A percentile compares a stretch with the other conserved stretches of the same genome.
phyloP scores from a whole-genome alignment of 2,888 invertebrate species.

The Malachius bipustulatus region DNA sequence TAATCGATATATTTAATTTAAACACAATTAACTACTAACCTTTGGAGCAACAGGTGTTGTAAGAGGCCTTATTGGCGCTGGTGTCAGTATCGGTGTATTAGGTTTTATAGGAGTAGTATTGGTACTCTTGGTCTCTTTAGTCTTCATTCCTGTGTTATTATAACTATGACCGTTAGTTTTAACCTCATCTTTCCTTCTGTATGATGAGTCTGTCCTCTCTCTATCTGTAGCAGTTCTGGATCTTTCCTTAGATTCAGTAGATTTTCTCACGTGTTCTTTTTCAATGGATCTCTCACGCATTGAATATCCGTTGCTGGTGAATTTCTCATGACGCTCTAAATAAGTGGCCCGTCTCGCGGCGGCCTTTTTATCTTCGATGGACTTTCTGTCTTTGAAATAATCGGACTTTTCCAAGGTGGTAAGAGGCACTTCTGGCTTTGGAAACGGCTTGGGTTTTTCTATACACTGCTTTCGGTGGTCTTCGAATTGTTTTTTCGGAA shows the following conservation, averaged over 20 bases:
- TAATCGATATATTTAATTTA: too few species aligned
- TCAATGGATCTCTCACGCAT: too few species aligned
- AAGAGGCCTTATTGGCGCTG: neutral
- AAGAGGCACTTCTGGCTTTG: conserved; percentile 24
- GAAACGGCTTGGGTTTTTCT: conserved; percentile 36
- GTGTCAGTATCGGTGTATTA: conserved; percentile 4
- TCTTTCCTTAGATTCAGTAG: too few species aligned
- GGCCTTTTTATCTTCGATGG: conserved; percentile 27
- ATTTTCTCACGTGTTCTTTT: too few species aligned
- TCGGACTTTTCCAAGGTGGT: conserved; percentile 24
- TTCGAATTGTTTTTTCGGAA: conserved; percentile 46
- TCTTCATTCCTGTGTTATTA: too few species aligned
- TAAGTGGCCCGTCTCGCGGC: conserved; percentile 22
- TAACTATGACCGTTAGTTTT: too few species aligned
- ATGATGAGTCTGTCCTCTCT: too few species aligned
- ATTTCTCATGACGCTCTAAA: conserved; percentile 13
- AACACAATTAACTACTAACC: too few species aligned
- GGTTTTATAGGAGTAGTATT: neutral
- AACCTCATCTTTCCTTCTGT: too few species aligned
- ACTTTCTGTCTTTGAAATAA: conserved; percentile 27
- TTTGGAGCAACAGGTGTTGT: too few species aligned
- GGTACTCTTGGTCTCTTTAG: too few species aligned
- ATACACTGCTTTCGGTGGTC: conserved; percentile 41
- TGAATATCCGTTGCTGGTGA: conserved; percentile 1
- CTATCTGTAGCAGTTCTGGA: too few species aligned